phyloP scores from a whole-genome alignment of 2,888 invertebrate genomes.

The Rhingia rostrata region DNA sequence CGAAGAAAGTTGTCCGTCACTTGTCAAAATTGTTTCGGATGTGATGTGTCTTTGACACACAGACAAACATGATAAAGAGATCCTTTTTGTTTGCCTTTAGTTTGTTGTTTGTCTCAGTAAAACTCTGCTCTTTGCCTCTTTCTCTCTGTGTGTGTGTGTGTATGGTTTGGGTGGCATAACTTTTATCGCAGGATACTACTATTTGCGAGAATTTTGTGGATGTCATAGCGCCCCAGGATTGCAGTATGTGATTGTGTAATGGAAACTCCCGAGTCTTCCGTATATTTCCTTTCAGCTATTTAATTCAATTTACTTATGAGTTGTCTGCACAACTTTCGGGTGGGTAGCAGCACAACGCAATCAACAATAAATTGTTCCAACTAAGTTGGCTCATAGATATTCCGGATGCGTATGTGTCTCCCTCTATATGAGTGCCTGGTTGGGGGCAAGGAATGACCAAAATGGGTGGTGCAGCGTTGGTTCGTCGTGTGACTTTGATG shows the following conservation, averaged over 20 bases:
- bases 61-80: background rate
- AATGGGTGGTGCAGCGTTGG: conserved; percentile 9
- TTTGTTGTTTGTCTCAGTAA: conserved; percentile 17
- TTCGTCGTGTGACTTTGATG: conserved; percentile 54
- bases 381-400: conserved; percentile 38
- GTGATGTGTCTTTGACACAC: conserved; percentile 49
- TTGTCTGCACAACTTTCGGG: conserved; percentile 21
- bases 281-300: conserved; percentile 48
- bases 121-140: background rate
- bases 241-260: background rate
- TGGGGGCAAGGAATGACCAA: conserved; percentile 26
- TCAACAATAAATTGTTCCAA: conserved; percentile 66
- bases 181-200: conserved; percentile 3
- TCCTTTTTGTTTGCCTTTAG: conserved; percentile 26
- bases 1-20: conserved; percentile 59
- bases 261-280: background rate
- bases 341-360: conserved; percentile 25
- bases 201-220: conserved; percentile 15
- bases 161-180: background rate
- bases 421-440: background rate
- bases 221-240: conserved; percentile 10
- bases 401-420: background rate
- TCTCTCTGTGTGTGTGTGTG: no score
- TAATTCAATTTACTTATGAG: conserved; percentile 65
- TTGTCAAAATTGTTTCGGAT: conserved; percentile 65